A percentile compares a stretch with the other conserved stretches of the same genome.
phyloP scores from a whole-genome alignment of 2,113 vertebrate species.

The Corapipo altera region DNA sequence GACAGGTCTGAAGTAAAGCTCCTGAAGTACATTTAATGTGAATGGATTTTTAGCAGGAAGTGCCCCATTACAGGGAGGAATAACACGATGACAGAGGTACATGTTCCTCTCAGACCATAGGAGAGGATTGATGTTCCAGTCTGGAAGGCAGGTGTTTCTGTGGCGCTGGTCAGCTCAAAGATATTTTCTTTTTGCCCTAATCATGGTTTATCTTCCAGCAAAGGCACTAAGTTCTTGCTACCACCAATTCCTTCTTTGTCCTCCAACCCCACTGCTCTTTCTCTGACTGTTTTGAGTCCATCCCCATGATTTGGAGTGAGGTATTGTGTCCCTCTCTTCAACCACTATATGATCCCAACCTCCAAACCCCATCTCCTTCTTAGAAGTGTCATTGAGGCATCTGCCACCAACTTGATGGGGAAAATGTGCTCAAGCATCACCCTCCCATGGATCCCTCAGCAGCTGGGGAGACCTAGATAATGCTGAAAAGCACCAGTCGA shows the following conservation, averaged over 20 bases:
- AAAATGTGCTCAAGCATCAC: not conserved
- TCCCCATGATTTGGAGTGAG: not conserved
- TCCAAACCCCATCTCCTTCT: not conserved
- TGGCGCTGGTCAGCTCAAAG: not conserved
- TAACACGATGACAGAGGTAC: not conserved
- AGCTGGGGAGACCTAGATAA: not conserved
- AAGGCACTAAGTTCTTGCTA: not conserved
- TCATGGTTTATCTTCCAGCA: not conserved
- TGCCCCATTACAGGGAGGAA: not conserved
- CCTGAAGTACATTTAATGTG: not conserved
- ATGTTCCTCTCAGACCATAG: not conserved
- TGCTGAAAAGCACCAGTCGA: rapidly evolving
- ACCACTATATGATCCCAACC: not conserved
- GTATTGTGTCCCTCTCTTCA: not conserved
- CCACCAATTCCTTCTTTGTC: not conserved
- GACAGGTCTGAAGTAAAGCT: not conserved
- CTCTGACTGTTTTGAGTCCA: not conserved
- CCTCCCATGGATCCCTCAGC: not conserved
- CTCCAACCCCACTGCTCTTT: not conserved
- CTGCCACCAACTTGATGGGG: not conserved
- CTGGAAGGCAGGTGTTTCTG: not conserved
- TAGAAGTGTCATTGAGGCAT: not conserved
- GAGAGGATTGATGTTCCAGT: not conserved
- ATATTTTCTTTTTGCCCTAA: not conserved
- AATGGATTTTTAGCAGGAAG: not conserved